phyloP scores from a whole-genome alignment of 2,888 invertebrate genomes.

The Pyrrhia umbra region DNA sequence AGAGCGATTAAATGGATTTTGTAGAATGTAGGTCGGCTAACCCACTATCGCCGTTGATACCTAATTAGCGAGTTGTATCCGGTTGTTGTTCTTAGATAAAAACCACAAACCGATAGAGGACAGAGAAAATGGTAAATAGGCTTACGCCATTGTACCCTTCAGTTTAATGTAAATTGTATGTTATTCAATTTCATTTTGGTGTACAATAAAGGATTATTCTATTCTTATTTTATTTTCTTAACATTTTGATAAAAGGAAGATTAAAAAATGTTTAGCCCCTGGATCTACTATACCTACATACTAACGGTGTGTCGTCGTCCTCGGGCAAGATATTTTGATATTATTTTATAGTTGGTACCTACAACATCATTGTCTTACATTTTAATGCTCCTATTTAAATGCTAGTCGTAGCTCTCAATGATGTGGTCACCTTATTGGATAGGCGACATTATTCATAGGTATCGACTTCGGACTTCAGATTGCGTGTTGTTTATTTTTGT shows the following conservation, averaged over 20 bases:
- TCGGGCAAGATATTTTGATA: constrained; percentile 13
- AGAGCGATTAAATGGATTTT: constrained; percentile 57
- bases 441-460: constrained; percentile 36
- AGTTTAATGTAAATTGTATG: no score
- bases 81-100: constrained; percentile 52
- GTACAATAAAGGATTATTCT: no score
- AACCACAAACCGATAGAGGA: constrained; percentile 39
- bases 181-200: no score
- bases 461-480: constrained; percentile 10
- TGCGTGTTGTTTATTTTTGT: constrained; percentile 27
- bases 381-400: constrained; percentile 37
- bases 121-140: constrained; percentile 19
- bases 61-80: constrained; percentile 45
- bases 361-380: constrained; percentile 12
- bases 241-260: constrained; percentile 14
- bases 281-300: constrained; percentile 1
- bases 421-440: constrained; percentile 42
- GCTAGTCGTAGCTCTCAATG: constrained; percentile 39
- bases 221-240: constrained; percentile 1
- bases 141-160: neutral
- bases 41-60: constrained; percentile 45
- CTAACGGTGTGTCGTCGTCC: neutral
- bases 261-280: constrained; percentile 11
- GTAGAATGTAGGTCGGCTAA: constrained; percentile 53
- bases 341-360: constrained; percentile 10